These are phyloP conservation scores for Esox lucius DNA, from an alignment of 2,797 vertebrate species.

Conservation along the genomic window DNA sequence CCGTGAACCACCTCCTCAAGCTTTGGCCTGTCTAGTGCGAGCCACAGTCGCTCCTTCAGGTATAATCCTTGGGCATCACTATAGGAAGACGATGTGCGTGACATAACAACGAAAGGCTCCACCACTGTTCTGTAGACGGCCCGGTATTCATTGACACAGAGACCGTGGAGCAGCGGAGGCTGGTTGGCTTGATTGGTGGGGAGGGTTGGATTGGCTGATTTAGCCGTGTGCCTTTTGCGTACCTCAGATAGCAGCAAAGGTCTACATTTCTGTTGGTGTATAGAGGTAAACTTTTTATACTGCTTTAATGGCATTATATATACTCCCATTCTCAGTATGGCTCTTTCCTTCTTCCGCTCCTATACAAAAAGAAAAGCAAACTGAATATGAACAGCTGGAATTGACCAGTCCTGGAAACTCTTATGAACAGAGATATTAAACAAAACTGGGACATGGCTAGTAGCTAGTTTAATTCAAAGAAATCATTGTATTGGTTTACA, in stretches of 20 bases:
- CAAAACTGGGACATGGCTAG: not conserved
- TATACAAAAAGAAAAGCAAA: not conserved
- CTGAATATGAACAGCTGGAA: conserved; percentile 3
- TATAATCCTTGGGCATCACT: conserved; percentile 42
- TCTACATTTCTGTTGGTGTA: not conserved
- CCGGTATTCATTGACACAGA: conserved; percentile 40
- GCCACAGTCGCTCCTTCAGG: conserved; percentile 55
- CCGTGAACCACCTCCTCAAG: conserved; percentile 28
- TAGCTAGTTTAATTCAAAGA: not conserved
- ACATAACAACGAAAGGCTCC: conserved; percentile 14
- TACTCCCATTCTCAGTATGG: not conserved
- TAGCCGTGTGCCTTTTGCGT: not conserved
- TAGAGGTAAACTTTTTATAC: not conserved
- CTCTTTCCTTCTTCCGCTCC: conserved; percentile 1
- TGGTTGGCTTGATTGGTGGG: not conserved
- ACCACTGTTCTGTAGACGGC: conserved; percentile 44
- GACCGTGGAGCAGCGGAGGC: conserved; percentile 32
- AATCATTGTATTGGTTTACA: not conserved
- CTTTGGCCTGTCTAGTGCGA: conserved; percentile 26
- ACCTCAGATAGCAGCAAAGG: not conserved
- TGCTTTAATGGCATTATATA: not conserved
- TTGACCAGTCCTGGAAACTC: not conserved
- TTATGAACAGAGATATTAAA: not conserved
- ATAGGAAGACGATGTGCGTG: conserved; percentile 25
- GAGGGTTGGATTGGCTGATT: not conserved